A percentile compares a stretch with the other conserved stretches of the same genome.
Conservation (phyloP, 2,797 vertebrate species). For the Takifugu rubripes region DNA sequence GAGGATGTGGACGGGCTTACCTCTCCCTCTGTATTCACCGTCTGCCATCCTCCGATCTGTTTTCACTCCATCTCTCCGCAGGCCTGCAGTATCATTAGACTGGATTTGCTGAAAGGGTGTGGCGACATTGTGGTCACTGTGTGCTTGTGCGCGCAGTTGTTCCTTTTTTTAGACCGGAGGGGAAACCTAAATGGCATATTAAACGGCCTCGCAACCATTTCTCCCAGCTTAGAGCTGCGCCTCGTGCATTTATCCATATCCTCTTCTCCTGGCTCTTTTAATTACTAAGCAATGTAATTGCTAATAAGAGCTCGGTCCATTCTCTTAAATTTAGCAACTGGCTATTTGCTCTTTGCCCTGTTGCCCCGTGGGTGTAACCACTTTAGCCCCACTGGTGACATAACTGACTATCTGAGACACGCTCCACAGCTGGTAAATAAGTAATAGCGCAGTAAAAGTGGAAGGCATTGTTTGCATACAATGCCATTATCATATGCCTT, state of each 20-base stretch:
- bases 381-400: too few relatives aligned
- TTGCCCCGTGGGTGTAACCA: too few relatives aligned
- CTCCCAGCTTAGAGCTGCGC: background rate
- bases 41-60: background rate
- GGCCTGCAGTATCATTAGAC: conserved; percentile 47
- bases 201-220: conserved; percentile 3
- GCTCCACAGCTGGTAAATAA: too few relatives aligned
- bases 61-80: conserved; percentile 2
- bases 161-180: conserved; percentile 52
- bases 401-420: too few relatives aligned
- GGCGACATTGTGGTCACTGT: conserved; percentile 48
- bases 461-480: too few relatives aligned
- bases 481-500: too few relatives aligned
- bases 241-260: background rate
- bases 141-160: conserved; percentile 5
- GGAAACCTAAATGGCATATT: conserved; percentile 39
- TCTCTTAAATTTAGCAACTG: too few relatives aligned
- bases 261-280: background rate
- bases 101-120: conserved; percentile 65
- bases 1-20: background rate
- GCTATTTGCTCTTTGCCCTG: too few relatives aligned
- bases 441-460: too few relatives aligned
- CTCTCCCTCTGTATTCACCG: background rate
- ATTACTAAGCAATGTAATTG: too few relatives aligned
- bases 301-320: too few relatives aligned